Conservation (phyloP, 2,797 vertebrate species). For the Melanotaenia parkinsoni region DNA sequence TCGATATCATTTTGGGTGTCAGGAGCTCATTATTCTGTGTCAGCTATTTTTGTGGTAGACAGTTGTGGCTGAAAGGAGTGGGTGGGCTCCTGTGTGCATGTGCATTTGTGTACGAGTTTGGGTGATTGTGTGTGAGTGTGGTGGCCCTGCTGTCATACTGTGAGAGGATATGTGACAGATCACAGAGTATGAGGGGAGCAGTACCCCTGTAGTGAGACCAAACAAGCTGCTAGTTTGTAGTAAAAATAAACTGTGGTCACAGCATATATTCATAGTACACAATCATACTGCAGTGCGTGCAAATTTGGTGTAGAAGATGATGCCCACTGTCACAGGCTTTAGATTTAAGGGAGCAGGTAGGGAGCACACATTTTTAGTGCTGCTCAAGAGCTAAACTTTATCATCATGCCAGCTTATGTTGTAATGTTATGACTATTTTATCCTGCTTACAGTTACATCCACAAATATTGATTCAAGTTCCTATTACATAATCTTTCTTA, state of each 20-base stretch:
- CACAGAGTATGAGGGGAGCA: conserved; percentile 49
- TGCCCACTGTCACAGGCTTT: neutral
- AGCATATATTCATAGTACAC: conserved; percentile 41
- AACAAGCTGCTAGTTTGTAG: conserved; percentile 76
- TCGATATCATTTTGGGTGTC: conserved; percentile 81
- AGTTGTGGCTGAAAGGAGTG: conserved; percentile 60
- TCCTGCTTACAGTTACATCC: neutral
- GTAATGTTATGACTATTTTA: neutral
- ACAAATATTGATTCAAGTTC: neutral
- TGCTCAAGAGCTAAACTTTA: neutral
- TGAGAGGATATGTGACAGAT: conserved; percentile 74
- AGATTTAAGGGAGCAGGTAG: neutral
- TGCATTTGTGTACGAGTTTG: conserved; percentile 51
- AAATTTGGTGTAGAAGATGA: conserved; percentile 49
- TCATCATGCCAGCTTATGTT: neutral
- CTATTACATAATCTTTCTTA: neutral
- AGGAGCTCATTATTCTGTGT: conserved; percentile 83
- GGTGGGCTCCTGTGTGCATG: conserved; percentile 49
- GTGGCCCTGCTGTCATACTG: conserved; percentile 76
- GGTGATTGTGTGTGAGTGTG: conserved; percentile 25
- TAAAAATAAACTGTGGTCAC: conserved; percentile 78
- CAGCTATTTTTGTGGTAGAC: conserved; percentile 76
- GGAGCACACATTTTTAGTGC: neutral
- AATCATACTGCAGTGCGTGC: conserved; percentile 41
- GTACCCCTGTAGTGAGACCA: conserved; percentile 68